Percentiles rank a stretch among this genome's conserved stretches.
These are phyloP conservation scores for Lepidurus arcticus DNA, from an alignment of 1,140 invertebrate species.

Conservation along the genomic window DNA sequence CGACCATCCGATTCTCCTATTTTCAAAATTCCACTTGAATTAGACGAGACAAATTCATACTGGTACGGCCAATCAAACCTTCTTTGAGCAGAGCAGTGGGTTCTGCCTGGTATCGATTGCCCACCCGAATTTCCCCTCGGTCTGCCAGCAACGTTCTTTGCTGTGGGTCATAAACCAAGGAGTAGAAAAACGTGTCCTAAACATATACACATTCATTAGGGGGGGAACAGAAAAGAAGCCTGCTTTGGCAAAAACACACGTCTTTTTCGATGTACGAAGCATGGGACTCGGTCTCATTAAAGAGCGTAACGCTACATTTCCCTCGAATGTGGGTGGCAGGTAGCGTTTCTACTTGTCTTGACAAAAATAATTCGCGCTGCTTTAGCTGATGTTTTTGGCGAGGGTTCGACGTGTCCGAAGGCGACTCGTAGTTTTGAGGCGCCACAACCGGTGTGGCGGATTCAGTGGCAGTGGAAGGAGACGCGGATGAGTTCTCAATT, in stretches of 20 bases:
- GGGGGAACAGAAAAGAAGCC: neutral
- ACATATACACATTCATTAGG: constrained; percentile 38
- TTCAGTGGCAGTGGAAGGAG: neutral
- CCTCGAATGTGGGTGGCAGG: constrained; percentile 97
- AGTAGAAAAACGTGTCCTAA: constrained; percentile 97
- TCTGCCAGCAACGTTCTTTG: constrained; percentile 98
- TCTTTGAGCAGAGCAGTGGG: constrained; percentile 64
- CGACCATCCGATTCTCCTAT: constrained; percentile 68
- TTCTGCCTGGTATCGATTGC: constrained; percentile 93
- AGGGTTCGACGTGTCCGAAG: neutral
- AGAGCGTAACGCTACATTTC: constrained; percentile 95
- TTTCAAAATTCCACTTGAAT: constrained; percentile 38
- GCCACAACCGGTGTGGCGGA: neutral
- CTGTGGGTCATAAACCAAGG: constrained; percentile 96
- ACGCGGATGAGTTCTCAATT: neutral
- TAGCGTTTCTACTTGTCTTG: constrained; percentile 94
- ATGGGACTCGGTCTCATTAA: constrained; percentile 96
- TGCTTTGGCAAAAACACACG: constrained; percentile 51
- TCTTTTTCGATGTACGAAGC: constrained; percentile 95
- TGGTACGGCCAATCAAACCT: constrained; percentile 44
- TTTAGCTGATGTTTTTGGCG: constrained; percentile 89
- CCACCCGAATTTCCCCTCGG: constrained; percentile 92
- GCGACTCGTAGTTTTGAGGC: neutral
- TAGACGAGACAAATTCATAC: constrained; percentile 32
- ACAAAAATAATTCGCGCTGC: constrained; percentile 95